A percentile compares a stretch with the other conserved stretches of the same genome.
phyloP scores from a whole-genome alignment of 2,888 invertebrate genomes.

The Allophyes oxyacanthae region DNA sequence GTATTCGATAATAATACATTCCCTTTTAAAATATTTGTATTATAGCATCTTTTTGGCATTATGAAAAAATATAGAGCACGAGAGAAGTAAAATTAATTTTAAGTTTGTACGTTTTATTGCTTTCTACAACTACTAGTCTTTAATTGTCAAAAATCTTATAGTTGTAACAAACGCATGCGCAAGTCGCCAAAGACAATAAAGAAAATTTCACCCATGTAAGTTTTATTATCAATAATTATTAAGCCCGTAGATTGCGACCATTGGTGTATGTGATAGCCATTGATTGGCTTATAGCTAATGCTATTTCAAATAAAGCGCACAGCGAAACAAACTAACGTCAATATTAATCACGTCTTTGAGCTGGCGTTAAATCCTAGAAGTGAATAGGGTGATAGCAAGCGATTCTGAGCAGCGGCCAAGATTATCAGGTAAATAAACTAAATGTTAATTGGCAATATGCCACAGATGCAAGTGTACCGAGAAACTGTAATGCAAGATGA shows the following conservation, averaged over 20 bases:
- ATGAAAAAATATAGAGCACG: too few relatives aligned
- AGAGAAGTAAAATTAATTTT: too few relatives aligned
- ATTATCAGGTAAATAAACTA: constrained; percentile 74
- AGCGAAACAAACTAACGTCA: constrained; percentile 37
- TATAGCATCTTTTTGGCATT: too few relatives aligned
- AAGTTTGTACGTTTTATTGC: too few relatives aligned
- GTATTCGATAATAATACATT: too few relatives aligned
- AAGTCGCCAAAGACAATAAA: too few relatives aligned
- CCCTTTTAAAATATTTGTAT: constrained; percentile 1
- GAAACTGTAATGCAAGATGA: constrained; percentile 29
- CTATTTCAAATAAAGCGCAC: constrained; percentile 35
- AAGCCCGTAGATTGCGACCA: background rate
- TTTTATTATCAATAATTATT: constrained; percentile 4
- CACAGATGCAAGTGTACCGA: constrained; percentile 57
- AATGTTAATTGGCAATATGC: constrained; percentile 62
- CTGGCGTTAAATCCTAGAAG: constrained; percentile 59
- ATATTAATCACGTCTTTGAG: constrained; percentile 48
- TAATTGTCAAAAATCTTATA: too few relatives aligned
- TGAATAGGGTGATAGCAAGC: constrained; percentile 64
- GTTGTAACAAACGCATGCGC: too few relatives aligned
- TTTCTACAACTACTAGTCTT: too few relatives aligned
- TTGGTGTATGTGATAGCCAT: background rate
- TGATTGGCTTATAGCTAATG: constrained; percentile 32
- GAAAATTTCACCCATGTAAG: background rate
- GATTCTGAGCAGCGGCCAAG: constrained; percentile 75